A percentile compares a stretch with the other conserved stretches of the same genome.
phyloP scores from a whole-genome alignment of 1,140 invertebrate genomes.

The Drosophila mayri region DNA sequence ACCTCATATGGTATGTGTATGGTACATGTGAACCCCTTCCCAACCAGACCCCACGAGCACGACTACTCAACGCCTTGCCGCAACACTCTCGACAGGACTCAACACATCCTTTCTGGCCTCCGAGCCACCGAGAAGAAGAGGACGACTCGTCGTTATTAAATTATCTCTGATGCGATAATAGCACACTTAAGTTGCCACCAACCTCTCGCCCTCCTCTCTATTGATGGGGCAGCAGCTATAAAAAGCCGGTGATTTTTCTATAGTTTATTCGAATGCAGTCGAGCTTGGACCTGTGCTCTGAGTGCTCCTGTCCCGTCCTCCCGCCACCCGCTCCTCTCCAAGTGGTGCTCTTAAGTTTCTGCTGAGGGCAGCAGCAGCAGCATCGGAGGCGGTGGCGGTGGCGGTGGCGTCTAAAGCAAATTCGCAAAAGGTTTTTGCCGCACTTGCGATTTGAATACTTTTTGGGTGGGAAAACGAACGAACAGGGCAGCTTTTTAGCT shows the following conservation, averaged over 20 bases:
- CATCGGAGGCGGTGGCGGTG: not conserved
- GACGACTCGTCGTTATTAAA: constrained; percentile 74
- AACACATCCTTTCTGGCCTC: constrained; percentile 78
- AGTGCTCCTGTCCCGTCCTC: constrained; percentile 59
- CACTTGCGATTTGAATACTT: constrained; percentile 67
- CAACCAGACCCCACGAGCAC: constrained; percentile 39
- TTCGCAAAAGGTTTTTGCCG: constrained; percentile 65
- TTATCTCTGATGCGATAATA: constrained; percentile 83
- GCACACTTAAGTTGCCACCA: constrained; percentile 69
- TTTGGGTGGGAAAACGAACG: not conserved
- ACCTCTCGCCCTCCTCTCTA: not conserved
- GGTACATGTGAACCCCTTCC: not conserved
- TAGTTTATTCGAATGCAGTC: constrained; percentile 81
- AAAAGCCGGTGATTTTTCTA: constrained; percentile 81
- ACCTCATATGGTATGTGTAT: constrained; percentile 4
- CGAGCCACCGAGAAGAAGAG: constrained; percentile 33
- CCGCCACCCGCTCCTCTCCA: constrained; percentile 21
- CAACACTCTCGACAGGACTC: constrained; percentile 65
- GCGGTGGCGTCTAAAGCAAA: constrained; percentile 20
- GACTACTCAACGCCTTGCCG: constrained; percentile 69
- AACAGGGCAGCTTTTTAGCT: constrained; percentile 34
- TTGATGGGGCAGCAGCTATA: constrained; percentile 57
- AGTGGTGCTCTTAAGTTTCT: constrained; percentile 79
- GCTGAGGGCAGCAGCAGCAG: constrained; percentile 69
- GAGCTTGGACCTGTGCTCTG: constrained; percentile 67